Conservation (phyloP, 1,140 invertebrate genomes). For the Paracyclopina nana region DNA sequence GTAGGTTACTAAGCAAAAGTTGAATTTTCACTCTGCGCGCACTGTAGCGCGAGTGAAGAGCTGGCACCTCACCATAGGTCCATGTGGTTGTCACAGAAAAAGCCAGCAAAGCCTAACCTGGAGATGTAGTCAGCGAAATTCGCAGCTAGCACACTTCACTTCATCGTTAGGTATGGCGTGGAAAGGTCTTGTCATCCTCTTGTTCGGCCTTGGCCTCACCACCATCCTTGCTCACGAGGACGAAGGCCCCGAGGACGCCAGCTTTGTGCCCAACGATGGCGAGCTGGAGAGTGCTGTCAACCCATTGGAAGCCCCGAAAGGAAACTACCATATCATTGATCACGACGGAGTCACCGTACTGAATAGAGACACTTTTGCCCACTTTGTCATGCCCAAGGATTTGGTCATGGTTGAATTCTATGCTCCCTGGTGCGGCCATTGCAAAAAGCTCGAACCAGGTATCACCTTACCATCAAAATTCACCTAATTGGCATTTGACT, state of each 20-base stretch:
- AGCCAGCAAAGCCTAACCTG: too few relatives aligned
- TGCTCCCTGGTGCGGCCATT: constrained; percentile 32
- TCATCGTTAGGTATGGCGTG: background rate
- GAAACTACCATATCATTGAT: constrained; percentile 25
- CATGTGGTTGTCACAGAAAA: too few relatives aligned
- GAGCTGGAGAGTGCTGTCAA: constrained; percentile 20
- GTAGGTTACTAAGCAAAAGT: too few relatives aligned
- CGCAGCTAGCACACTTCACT: background rate
- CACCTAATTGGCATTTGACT: background rate
- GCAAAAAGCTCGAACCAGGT: constrained; percentile 24
- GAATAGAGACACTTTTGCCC: constrained; percentile 29
- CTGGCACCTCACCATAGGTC: too few relatives aligned
- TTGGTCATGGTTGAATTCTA: constrained; percentile 33
- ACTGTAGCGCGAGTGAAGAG: too few relatives aligned
- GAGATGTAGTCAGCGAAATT: too few relatives aligned
- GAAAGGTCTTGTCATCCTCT: background rate
- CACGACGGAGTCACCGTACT: constrained; percentile 30
- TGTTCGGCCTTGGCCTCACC: background rate
- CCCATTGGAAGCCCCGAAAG: constrained; percentile 20
- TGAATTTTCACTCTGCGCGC: too few relatives aligned
- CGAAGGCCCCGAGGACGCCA: constrained; percentile 6
- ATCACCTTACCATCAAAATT: background rate
- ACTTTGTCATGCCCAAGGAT: constrained; percentile 25
- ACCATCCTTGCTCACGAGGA: background rate
- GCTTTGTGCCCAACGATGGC: constrained; percentile 10